Percentiles rank a stretch among this genome's conserved stretches.
These are phyloP conservation scores for Akabosia matsudoensis DNA, from an alignment of 1,140 invertebrate species.

Conservation along the genomic window DNA sequence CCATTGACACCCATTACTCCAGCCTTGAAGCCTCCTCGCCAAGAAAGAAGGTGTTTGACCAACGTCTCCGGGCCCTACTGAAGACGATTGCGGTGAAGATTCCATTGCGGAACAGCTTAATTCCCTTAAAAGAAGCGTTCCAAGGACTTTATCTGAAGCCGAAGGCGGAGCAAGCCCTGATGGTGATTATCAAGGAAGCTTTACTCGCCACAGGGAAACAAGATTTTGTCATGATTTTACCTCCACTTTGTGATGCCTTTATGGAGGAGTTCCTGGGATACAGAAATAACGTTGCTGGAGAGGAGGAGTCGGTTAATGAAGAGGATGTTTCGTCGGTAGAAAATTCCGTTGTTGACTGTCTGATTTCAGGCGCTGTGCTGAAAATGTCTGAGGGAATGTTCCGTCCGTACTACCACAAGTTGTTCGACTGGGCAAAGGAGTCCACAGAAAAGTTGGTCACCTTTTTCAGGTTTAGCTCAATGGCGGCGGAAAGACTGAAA, in stretches of 20 bases:
- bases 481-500: constrained; percentile 69
- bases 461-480: constrained; percentile 63
- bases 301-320: constrained; percentile 49
- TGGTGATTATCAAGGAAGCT: constrained; percentile 36
- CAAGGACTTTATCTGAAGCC: constrained; percentile 25
- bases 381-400: constrained; percentile 85
- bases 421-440: constrained; percentile 72
- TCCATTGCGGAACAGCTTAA: constrained; percentile 36
- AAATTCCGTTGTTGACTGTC: constrained; percentile 66
- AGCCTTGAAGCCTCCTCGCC: constrained; percentile 35
- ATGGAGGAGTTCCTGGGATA: constrained; percentile 69
- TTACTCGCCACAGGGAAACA: constrained; percentile 30
- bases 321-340: constrained; percentile 60
- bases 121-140: constrained; percentile 36
- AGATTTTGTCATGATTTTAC: constrained; percentile 56
- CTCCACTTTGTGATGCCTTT: constrained; percentile 78
- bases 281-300: constrained; percentile 56
- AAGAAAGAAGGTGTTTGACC: constrained; percentile 42
- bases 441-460: constrained; percentile 66
- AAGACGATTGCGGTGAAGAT: constrained; percentile 41
- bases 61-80: constrained; percentile 34
- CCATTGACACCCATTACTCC: constrained; percentile 28
- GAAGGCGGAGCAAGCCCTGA: constrained; percentile 12
- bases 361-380: constrained; percentile 69
- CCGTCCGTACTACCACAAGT: constrained; percentile 77